Evolutionary conservation across 2,113 vertebrate species (phyloP).

Genomic region (Semicossyphus pulcher): DNA sequence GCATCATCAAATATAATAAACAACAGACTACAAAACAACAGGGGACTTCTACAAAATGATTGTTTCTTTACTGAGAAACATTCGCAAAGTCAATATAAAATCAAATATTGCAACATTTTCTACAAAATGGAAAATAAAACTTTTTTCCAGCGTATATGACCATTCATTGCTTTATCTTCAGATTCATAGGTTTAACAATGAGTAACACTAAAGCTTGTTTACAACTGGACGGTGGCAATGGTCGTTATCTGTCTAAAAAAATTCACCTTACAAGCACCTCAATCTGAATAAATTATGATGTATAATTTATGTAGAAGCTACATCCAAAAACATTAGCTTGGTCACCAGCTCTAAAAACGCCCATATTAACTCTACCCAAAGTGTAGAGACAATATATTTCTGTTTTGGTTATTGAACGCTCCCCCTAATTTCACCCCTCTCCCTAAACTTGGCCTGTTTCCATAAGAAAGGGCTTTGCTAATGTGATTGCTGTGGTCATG

Average conservation of each 20-base stretch:
- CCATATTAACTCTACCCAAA: background rate
- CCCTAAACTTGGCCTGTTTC: conserved; percentile 59
- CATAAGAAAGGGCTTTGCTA: conserved; percentile 72
- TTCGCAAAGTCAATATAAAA: background rate
- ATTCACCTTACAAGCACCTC: too few species aligned
- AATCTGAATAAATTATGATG: too few species aligned
- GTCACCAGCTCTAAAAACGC: background rate
- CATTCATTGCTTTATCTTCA: too few species aligned
- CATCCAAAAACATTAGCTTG: too few species aligned
- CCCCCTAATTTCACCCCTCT: conserved; percentile 34
- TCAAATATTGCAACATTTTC: background rate
- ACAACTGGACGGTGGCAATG: too few species aligned
- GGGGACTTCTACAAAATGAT: background rate
- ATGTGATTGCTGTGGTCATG: conserved; percentile 79
- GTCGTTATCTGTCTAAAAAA: too few species aligned
- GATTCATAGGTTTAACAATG: too few species aligned
- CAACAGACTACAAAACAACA: background rate
- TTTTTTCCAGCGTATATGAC: too few species aligned
- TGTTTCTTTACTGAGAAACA: background rate
- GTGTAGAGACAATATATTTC: conserved; percentile 29
- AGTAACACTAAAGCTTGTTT: too few species aligned
- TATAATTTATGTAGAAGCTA: too few species aligned
- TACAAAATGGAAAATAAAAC: background rate
- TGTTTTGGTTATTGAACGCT: conserved; percentile 35
- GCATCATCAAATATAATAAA: background rate